Evolutionary conservation across 2,797 vertebrate genomes (phyloP).

Genomic region (Peromyscus attwateri): DNA sequence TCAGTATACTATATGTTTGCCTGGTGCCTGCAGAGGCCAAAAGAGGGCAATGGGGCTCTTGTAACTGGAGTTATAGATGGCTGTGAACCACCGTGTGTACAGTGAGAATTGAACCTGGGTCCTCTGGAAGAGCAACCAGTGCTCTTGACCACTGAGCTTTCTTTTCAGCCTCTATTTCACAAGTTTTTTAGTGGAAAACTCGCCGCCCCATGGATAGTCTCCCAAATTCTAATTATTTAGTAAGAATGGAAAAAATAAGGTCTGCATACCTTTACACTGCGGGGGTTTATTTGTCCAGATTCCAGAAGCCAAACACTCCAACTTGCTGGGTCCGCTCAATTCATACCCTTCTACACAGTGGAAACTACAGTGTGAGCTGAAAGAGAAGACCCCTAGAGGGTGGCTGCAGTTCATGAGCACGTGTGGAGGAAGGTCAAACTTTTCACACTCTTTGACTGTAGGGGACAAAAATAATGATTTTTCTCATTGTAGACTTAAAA

Average conservation of each 20-base stretch:
- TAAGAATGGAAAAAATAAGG: background rate
- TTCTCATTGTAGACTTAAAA: background rate
- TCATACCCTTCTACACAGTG: conserved; percentile 87
- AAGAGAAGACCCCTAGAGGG: conserved; percentile 82
- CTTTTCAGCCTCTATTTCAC: background rate
- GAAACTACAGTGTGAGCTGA: conserved; percentile 88
- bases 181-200: background rate
- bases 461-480: background rate
- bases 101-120: background rate
- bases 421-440: conserved; percentile 72
- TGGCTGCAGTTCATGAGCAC: conserved; percentile 85
- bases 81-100: background rate
- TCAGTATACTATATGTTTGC: background rate
- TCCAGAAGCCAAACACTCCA: conserved; percentile 88
- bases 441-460: conserved; percentile 66
- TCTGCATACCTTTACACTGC: conserved; percentile 86
- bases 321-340: conserved; percentile 79
- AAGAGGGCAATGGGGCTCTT: background rate
- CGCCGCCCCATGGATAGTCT: too few species aligned
- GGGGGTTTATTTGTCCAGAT: conserved; percentile 87
- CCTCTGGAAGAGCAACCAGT: background rate
- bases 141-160: background rate
- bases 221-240: background rate
- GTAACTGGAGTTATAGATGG: background rate
- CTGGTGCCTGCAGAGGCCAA: background rate